Conservation (phyloP, 2,888 invertebrate species). For the Epinotia brunnichana region DNA sequence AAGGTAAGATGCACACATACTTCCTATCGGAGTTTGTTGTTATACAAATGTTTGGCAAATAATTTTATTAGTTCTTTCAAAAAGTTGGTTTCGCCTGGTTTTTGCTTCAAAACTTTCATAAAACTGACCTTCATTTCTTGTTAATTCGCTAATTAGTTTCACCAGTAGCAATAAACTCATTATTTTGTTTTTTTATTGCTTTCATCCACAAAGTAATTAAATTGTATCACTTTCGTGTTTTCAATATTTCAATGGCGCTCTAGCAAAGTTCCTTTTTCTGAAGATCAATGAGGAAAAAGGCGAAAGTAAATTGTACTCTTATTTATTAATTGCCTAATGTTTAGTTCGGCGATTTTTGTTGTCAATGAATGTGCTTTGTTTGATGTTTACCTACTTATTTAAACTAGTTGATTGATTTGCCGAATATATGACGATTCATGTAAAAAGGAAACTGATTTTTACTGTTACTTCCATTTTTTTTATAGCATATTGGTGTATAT, state of each 20-base stretch:
- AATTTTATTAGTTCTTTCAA: conserved; percentile 17
- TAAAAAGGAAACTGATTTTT: neutral
- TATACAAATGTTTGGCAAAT: conserved; percentile 26
- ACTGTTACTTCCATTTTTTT: neutral
- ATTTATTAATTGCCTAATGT: too few relatives aligned
- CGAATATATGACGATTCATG: neutral
- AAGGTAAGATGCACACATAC: conserved; percentile 60
- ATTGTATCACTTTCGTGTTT: neutral
- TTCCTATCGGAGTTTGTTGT: conserved; percentile 49
- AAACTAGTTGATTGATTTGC: neutral
- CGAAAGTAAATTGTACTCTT: neutral
- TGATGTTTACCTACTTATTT: neutral
- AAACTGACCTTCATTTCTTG: conserved; percentile 8
- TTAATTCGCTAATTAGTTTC: neutral
- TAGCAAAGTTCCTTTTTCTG: neutral
- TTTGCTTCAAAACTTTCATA: conserved; percentile 30
- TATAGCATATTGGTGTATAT: neutral
- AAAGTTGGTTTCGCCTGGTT: conserved; percentile 26
- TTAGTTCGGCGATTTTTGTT: neutral
- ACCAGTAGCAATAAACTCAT: neutral
- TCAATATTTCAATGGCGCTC: neutral
- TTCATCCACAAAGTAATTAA: neutral
- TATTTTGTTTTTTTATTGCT: conserved; percentile 3
- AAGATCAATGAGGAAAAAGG: neutral
- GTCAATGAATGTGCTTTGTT: neutral